Evolutionary conservation across 2,113 vertebrate species (phyloP), one percentile per base, ranked within the genome.

Genomic region (Rhea americana): DNA sequence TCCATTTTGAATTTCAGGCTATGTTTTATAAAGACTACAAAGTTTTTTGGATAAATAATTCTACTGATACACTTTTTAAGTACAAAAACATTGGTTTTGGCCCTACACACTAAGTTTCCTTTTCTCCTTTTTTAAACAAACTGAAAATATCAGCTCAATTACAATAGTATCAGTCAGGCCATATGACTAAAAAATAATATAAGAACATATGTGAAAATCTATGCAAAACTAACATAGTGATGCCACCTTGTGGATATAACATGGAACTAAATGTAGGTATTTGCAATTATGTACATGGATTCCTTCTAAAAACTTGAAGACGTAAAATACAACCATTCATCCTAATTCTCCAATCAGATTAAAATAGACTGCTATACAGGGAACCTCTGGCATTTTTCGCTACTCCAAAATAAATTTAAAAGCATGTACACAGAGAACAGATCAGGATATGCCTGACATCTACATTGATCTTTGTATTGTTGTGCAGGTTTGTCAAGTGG

Each of bases 241-340:
- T 91, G 96, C 94, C 96, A 96, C 88, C 94, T 15, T 30, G 96
- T 85, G 96, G 93, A 55, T 63, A 5, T 1, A 37, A 15, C 59
- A 2, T 7, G 37, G 59, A 94, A 76, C 41, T 58, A 30, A 26
- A 53, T 55, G 51, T 73, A 55, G 17, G 25, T 50, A 39, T 73
- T 41, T 28, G 50, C 25, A 14, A 39, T 73, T 41, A 73, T 5
- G 7, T 19, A 39, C 16, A 13, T 63, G n/a, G 35, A 22, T 56
- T 56, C 5, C 63, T 32, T 8, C 83, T n/a, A 41, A 17, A 2
- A 28, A 45, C 20, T 17, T 1, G 17, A 14, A 55, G 7, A 58
- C 30, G 24, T 11, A 17, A n/a, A 35, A 2, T 9, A 30, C 24
- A 2, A 3, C 15, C 11, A 68, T 74, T 13, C 43, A 10, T 25